Evolutionary conservation across 2,113 vertebrate species (phyloP).

Genomic region (Globicephala melas): DNA sequence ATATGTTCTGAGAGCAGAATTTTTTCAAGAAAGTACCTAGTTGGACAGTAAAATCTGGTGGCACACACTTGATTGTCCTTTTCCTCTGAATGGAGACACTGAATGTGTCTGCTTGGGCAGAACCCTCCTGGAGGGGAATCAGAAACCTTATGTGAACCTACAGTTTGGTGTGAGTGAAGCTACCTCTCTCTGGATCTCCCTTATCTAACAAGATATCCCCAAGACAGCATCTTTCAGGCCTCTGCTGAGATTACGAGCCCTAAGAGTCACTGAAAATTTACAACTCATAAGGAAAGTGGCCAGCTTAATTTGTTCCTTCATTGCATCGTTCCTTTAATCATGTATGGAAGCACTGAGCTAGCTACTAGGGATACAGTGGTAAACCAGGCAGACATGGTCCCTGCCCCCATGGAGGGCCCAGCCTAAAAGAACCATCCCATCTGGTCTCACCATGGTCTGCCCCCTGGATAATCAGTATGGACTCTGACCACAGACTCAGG

Average conservation of each 20-base stretch:
- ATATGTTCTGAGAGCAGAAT: not conserved
- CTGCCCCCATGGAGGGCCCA: not conserved
- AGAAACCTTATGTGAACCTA: not conserved
- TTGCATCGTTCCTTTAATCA: constrained; percentile 17
- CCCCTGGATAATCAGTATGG: not conserved
- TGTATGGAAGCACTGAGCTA: not conserved
- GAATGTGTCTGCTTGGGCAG: not conserved
- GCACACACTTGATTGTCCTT: not conserved
- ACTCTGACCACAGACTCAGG: not conserved
- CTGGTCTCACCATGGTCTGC: not conserved
- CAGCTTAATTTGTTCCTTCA: constrained; percentile 22
- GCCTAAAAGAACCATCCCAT: not conserved
- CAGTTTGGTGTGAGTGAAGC: not conserved
- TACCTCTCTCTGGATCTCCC: not conserved
- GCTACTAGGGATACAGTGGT: not conserved
- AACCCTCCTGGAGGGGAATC: not conserved
- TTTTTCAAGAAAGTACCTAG: constrained; percentile 12
- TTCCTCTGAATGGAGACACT: not conserved
- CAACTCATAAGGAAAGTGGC: not conserved
- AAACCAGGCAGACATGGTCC: not conserved
- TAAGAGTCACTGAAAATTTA: not conserved
- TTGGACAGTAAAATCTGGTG: not conserved
- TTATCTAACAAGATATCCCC: not conserved
- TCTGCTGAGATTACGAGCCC: not conserved
- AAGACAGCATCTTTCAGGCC: not conserved